Conservation (phyloP, 2,797 vertebrate species). For the Danio kyathit region DNA sequence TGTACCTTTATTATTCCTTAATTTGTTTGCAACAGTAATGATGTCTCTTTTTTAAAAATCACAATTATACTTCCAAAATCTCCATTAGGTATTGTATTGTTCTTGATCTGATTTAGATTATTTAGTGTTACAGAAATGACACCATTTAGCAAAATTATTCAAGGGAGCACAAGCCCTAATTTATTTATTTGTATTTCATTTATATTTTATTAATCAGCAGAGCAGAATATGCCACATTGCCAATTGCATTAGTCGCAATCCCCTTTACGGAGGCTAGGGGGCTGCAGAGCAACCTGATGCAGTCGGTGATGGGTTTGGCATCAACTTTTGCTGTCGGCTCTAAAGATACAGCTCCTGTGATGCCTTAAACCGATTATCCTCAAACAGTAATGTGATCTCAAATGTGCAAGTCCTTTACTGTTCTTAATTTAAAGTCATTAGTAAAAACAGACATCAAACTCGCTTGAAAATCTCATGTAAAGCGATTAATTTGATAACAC, state of each 20-base stretch:
- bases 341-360: neutral
- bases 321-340: conserved; percentile 1
- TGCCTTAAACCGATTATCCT: conserved; percentile 2
- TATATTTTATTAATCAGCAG: too few relatives aligned
- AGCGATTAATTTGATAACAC: neutral
- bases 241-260: neutral
- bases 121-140: neutral
- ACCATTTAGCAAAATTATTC: neutral
- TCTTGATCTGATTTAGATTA: too few relatives aligned
- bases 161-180: too few relatives aligned
- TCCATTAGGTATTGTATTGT: neutral
- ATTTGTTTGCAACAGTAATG: neutral
- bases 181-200: too few relatives aligned
- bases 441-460: neutral
- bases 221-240: neutral
- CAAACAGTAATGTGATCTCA: neutral
- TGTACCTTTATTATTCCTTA: too few relatives aligned
- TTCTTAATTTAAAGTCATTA: neutral
- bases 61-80: neutral
- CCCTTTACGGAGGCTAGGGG: neutral
- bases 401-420: neutral
- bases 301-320: conserved; percentile 15
- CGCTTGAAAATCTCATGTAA: neutral
- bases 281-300: conserved; percentile 4
- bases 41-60: neutral